Percentiles rank a stretch among this genome's conserved stretches.
phyloP scores from a whole-genome alignment of 2,797 vertebrate genomes.

The Melanotaenia boesemani region DNA sequence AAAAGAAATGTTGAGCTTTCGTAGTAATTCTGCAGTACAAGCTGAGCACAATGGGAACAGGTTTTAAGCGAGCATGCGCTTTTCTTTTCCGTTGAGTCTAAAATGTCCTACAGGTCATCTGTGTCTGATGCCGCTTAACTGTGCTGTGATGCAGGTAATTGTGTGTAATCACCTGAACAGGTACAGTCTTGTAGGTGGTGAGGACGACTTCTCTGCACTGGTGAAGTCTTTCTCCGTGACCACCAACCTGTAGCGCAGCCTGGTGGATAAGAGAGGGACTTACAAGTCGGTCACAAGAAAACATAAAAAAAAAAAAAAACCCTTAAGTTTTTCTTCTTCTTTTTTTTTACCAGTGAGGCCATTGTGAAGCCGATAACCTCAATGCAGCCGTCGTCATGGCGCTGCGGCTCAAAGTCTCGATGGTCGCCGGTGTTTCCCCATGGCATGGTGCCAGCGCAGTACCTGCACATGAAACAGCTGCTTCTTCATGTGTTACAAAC shows the following conservation, averaged over 20 bases:
- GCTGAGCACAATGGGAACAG: no score
- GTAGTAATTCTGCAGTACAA: no score
- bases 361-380: slow-evolving; percentile 99
- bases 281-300: not conserved
- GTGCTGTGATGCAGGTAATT: not conserved
- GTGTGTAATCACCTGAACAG: slow-evolving; percentile 89
- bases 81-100: not conserved
- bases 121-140: not conserved
- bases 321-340: not conserved
- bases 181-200: slow-evolving; percentile 95
- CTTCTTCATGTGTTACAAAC: not conserved
- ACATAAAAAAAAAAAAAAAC: not conserved
- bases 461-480: slow-evolving; percentile 79
- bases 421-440: slow-evolving; percentile 99
- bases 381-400: slow-evolving; percentile 97
- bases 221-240: slow-evolving; percentile 94
- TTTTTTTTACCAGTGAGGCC: slow-evolving; percentile 93
- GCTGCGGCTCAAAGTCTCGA: slow-evolving; percentile 97
- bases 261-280: slow-evolving; percentile 59
- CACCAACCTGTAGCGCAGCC: slow-evolving; percentile 97
- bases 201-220: slow-evolving; percentile 96
- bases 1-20: no score
- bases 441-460: slow-evolving; percentile 99
- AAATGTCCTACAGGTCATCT: no score
- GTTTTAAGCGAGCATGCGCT: no score